A percentile compares a stretch with the other conserved stretches of the same genome.
These are phyloP conservation scores for Odontamblyopus lacepedii DNA, from an alignment of 2,797 vertebrate species.

Conservation along the genomic window DNA sequence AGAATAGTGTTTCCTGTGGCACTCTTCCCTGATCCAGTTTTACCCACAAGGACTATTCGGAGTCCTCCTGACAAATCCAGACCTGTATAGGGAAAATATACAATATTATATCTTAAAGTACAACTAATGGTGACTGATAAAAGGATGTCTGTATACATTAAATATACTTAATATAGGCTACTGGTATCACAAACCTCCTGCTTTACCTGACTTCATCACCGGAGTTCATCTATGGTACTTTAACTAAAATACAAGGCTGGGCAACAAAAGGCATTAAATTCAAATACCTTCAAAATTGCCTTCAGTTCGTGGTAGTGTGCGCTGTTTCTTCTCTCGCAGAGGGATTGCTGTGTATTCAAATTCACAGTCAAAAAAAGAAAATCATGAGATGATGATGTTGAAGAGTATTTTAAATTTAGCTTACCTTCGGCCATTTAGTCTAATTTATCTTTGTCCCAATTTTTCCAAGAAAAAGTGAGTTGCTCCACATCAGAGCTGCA, in stretches of 20 bases:
- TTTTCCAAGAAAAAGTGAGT: constrained; percentile 25
- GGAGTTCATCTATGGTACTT: background rate
- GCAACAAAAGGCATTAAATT: constrained; percentile 11
- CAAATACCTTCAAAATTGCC: constrained; percentile 63
- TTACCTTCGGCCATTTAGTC: constrained; percentile 73
- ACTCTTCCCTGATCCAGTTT: constrained; percentile 76
- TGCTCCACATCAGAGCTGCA: constrained; percentile 23
- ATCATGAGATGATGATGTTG: background rate
- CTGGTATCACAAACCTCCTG: background rate
- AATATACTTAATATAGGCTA: background rate
- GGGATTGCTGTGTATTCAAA: constrained; percentile 58
- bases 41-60: constrained; percentile 74
- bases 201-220: background rate
- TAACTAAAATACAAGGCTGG: background rate
- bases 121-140: background rate
- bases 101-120: background rate
- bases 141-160: background rate
- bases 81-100: constrained; percentile 37
- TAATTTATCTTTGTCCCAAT: constrained; percentile 18
- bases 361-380: constrained; percentile 20
- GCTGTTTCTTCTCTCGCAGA: constrained; percentile 70
- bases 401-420: constrained; percentile 12
- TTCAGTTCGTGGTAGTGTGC: constrained; percentile 61
- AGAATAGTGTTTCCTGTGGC: constrained; percentile 76
- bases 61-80: constrained; percentile 62